These are phyloP conservation scores for Pterostichus madidus DNA, from an alignment of 2,888 invertebrate genomes.

Conservation along the genomic window DNA sequence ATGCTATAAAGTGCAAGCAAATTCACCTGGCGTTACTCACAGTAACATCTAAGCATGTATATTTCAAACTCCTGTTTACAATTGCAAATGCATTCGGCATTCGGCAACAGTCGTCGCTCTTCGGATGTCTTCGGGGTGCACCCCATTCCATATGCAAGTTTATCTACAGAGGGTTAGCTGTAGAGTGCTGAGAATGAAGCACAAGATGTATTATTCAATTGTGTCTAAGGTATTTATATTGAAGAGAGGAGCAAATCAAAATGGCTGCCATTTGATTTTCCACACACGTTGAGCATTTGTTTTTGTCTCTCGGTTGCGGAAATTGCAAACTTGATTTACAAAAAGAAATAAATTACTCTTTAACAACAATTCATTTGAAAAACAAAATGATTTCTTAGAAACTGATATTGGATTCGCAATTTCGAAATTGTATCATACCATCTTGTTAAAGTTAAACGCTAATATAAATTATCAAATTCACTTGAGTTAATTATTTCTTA, in stretches of 20 bases:
- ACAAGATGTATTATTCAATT: constrained; percentile 46
- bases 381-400: too few species aligned
- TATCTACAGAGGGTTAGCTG: constrained; percentile 33
- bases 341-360: neutral
- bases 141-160: constrained; percentile 43
- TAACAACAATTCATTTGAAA: too few species aligned
- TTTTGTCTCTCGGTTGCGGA: neutral
- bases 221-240: constrained; percentile 39
- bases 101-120: constrained; percentile 5
- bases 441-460: too few species aligned
- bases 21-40: constrained; percentile 11
- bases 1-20: constrained; percentile 35
- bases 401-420: too few species aligned
- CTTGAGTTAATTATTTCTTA: too few species aligned
- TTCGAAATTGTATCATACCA: too few species aligned
- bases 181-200: constrained; percentile 37
- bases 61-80: constrained; percentile 52
- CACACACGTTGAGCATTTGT: constrained; percentile 41
- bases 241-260: neutral
- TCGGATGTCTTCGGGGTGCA: constrained; percentile 12
- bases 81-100: constrained; percentile 53
- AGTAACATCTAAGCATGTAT: constrained; percentile 14
- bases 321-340: neutral
- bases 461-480: too few species aligned
- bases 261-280: constrained; percentile 31